Evolutionary conservation across 1,140 invertebrate genomes (phyloP).

Genomic region (Eufriesea mexicana): DNA sequence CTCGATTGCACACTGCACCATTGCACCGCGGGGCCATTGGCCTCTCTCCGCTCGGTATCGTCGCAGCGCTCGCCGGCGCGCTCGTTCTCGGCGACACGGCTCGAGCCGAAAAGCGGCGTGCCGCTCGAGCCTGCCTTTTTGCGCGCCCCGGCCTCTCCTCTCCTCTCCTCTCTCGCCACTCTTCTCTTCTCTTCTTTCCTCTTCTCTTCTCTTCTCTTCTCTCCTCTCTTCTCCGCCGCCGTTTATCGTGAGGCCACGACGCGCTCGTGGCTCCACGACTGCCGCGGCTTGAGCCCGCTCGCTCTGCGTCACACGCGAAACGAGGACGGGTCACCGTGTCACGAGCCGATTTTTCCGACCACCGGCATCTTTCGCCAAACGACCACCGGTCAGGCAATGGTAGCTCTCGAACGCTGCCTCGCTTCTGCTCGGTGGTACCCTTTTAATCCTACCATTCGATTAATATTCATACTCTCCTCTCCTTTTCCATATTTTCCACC

Average conservation of each 20-base stretch:
- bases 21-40: constrained; percentile 71
- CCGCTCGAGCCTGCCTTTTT: constrained; percentile 16
- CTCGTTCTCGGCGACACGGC: constrained; percentile 45
- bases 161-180: too few species aligned
- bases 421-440: too few species aligned
- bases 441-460: too few species aligned
- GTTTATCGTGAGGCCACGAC: not conserved
- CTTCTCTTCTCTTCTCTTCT: too few species aligned
- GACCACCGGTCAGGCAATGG: too few species aligned
- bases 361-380: too few species aligned
- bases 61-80: constrained; percentile 18
- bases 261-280: not conserved
- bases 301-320: constrained; percentile 20
- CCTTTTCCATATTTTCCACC: too few species aligned
- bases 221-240: not conserved
- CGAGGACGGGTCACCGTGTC: constrained; percentile 51
- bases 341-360: constrained; percentile 4
- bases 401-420: too few species aligned
- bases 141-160: too few species aligned
- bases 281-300: too few species aligned
- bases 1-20: constrained; percentile 73
- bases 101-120: constrained; percentile 49
- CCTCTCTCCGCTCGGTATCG: constrained; percentile 63
- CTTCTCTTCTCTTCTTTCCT: too few species aligned
- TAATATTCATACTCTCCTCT: too few species aligned